Evolutionary conservation across 1,140 invertebrate species (phyloP).

Genomic region (Homalodisca vitripennis): DNA sequence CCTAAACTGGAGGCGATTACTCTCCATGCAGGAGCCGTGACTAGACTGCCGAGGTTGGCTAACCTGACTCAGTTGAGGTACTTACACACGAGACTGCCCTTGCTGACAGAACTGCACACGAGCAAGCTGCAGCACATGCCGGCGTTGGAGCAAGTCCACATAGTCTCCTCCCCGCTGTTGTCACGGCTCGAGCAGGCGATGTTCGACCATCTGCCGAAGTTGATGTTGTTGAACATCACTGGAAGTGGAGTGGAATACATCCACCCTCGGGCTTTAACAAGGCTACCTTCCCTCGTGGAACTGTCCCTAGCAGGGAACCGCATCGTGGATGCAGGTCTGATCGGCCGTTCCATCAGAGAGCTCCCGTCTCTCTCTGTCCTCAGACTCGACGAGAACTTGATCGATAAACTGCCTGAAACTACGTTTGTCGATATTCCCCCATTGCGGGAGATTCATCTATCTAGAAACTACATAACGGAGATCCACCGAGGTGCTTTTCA

Average conservation of each 20-base stretch:
- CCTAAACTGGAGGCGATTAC: constrained; percentile 78
- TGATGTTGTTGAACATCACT: constrained; percentile 73
- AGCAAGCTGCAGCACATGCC: constrained; percentile 70
- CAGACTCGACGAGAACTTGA: constrained; percentile 66
- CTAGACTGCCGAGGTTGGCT: constrained; percentile 59
- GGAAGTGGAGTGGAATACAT: constrained; percentile 75
- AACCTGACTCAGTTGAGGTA: constrained; percentile 55
- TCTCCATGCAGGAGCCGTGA: constrained; percentile 69
- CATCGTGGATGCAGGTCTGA: constrained; percentile 71
- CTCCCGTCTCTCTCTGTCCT: constrained; percentile 67
- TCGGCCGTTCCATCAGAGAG: constrained; percentile 75
- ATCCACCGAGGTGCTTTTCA: constrained; percentile 77
- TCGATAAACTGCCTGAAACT: constrained; percentile 68
- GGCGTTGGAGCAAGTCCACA: constrained; percentile 70
- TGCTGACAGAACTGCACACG: constrained; percentile 65
- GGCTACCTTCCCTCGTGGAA: constrained; percentile 68
- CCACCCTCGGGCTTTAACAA: constrained; percentile 70
- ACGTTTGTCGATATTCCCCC: constrained; percentile 77
- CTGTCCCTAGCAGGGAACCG: constrained; percentile 68
- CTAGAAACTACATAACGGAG: constrained; percentile 71
- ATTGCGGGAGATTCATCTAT: constrained; percentile 66
- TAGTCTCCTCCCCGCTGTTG: constrained; percentile 65
- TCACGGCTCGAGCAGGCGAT: constrained; percentile 67
- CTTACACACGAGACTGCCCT: constrained; percentile 60
- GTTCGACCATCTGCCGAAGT: constrained; percentile 68